These are phyloP conservation scores for Ammospiza nelsoni DNA, from an alignment of 2,113 vertebrate species.

Conservation along the genomic window DNA sequence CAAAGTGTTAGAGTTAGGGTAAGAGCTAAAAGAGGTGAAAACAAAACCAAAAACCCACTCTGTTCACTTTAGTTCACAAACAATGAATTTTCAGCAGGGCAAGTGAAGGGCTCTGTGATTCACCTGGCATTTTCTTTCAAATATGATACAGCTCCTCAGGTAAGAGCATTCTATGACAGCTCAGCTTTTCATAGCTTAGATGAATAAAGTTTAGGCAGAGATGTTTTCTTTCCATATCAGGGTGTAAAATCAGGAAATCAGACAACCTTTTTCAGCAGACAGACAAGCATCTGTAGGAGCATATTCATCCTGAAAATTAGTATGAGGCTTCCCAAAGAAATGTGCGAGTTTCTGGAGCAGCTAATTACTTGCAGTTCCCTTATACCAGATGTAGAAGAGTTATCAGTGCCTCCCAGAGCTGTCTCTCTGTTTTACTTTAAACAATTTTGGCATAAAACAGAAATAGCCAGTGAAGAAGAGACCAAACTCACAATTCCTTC, in stretches of 20 bases:
- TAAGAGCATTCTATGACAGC: background rate
- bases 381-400: background rate
- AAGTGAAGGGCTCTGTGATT: background rate
- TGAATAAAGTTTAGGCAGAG: background rate
- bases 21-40: background rate
- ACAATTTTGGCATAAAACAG: background rate
- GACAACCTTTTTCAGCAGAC: background rate
- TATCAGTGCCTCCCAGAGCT: background rate
- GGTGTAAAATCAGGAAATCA: background rate
- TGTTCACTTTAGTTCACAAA: background rate
- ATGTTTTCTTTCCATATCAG: background rate
- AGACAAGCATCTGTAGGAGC: background rate
- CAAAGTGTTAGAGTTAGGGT: background rate
- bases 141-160: background rate
- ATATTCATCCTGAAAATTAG: background rate
- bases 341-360: background rate
- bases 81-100: background rate
- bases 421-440: background rate
- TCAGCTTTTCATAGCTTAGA: background rate
- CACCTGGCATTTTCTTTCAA: background rate
- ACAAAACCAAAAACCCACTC: accelerated
- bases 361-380: background rate
- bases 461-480: background rate
- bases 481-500: background rate
- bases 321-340: background rate